Evolutionary conservation across 2,888 invertebrate species (phyloP).

Genomic region (Bellardia bayeri): DNA sequence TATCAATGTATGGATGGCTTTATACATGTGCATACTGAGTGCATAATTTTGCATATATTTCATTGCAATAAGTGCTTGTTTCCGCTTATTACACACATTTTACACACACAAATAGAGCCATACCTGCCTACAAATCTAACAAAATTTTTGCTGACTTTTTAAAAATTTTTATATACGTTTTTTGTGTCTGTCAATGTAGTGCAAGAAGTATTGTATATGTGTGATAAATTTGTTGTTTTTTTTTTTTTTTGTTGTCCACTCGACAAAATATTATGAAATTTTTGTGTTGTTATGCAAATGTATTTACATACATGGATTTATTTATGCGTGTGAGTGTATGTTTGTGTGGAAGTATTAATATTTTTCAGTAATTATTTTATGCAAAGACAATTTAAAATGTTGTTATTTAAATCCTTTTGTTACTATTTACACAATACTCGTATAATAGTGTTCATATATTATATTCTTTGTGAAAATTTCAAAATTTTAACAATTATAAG

Average conservation of each 20-base stretch:
- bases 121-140: neutral
- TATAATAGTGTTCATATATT: neutral
- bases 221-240: too few species aligned
- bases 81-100: constrained; percentile 48
- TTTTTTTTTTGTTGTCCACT: neutral
- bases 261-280: neutral
- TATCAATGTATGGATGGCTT: neutral
- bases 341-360: neutral
- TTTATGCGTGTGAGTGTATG: neutral
- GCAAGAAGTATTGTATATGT: too few species aligned
- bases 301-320: neutral
- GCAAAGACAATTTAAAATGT: constrained; percentile 39
- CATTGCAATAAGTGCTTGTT: constrained; percentile 32
- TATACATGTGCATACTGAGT: neutral
- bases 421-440: neutral
- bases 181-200: neutral
- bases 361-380: constrained; percentile 25
- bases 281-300: neutral
- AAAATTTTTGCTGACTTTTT: constrained; percentile 24
- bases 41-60: constrained; percentile 20
- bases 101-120: neutral
- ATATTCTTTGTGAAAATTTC: too few species aligned
- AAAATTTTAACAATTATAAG: too few species aligned
- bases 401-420: constrained; percentile 33
- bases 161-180: constrained; percentile 20